Evolutionary conservation across 2,888 invertebrate genomes (phyloP), one percentile per base, ranked within the genome.

Genomic region (Dicyrtoma fusca): DNA sequence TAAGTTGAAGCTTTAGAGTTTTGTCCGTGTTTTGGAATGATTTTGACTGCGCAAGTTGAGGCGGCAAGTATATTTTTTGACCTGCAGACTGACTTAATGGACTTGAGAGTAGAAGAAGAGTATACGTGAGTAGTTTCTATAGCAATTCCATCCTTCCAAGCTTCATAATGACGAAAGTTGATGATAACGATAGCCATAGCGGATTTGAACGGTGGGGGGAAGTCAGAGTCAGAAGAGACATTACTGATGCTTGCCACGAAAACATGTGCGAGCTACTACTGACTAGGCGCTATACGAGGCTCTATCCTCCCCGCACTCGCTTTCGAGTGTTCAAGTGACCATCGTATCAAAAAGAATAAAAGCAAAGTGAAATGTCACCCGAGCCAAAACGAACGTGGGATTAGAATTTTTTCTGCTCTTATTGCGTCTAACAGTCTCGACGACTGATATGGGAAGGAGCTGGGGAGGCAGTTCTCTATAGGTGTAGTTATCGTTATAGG

Each of bases 321-420:
- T 49, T 64, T 64, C 49, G 21, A 64, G 23, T 65, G 49, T 53
- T 34, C 25, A 65, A 65, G 51, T 65, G 65, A 65, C 65, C 65
- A 34, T 65, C 65, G 65, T 25, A 65, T 65, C 65, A 68, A 57
- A 68, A 57, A 55, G 44, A 44, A 44, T 44, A 68, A 55, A 68
- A 68, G 55, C 53, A 23, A 68, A 55, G 66, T 55, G 68, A 68
- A 68, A 68, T 55, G 68, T 68, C 68, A 68, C 34, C 65, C 49
- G 51, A 65, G 65, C 65, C 25, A 51, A 34, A 68, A 34, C 68
- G 68, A 57, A 68, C 23, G 23, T 25, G 55, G 57, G 68, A 68
- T 68, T 68, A 68, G 57, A 45, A 45, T 47, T 68, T 68, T 66
- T 65, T 51, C 65, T 49, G 21, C 42, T 66, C 26, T 55, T 42